phyloP scores from a whole-genome alignment of 2,888 invertebrate genomes.

The Acanthopleura granulata region DNA sequence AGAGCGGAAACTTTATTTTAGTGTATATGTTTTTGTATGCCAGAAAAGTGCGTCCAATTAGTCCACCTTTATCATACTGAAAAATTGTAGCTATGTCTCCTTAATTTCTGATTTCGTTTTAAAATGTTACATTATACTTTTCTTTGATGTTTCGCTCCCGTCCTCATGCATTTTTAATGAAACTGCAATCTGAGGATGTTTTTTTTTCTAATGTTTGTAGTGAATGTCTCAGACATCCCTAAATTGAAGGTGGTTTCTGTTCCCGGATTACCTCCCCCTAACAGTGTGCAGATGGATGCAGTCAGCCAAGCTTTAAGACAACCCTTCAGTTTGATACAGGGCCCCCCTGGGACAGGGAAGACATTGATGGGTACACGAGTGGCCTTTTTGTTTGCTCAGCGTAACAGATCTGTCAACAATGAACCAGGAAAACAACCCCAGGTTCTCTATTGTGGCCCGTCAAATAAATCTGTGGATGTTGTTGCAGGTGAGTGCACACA shows the following conservation, averaged over 20 bases:
- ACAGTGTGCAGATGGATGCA: constrained; percentile 51
- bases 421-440: constrained; percentile 40
- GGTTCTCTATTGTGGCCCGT: constrained; percentile 63
- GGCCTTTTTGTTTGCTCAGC: constrained; percentile 40
- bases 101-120: too few relatives aligned
- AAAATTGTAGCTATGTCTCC: too few relatives aligned
- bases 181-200: too few relatives aligned
- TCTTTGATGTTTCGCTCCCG: too few relatives aligned
- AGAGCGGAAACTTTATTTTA: too few relatives aligned
- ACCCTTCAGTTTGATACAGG: constrained; percentile 57
- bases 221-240: too few relatives aligned
- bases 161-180: too few relatives aligned
- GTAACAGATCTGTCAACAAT: constrained; percentile 39
- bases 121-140: too few relatives aligned
- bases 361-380: constrained; percentile 50
- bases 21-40: too few relatives aligned
- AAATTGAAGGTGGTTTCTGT: constrained; percentile 14
- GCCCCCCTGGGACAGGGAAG: constrained; percentile 64
- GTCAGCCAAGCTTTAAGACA: constrained; percentile 44
- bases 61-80: too few relatives aligned
- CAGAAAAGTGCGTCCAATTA: too few relatives aligned
- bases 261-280: constrained; percentile 33
- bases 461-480: constrained; percentile 57
- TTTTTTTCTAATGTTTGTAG: too few relatives aligned
- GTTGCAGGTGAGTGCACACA: constrained; percentile 51